Evolutionary conservation across 2,888 invertebrate species (phyloP), one percentile per base, ranked within the genome.

Genomic region (Rhingia campestris): DNA sequence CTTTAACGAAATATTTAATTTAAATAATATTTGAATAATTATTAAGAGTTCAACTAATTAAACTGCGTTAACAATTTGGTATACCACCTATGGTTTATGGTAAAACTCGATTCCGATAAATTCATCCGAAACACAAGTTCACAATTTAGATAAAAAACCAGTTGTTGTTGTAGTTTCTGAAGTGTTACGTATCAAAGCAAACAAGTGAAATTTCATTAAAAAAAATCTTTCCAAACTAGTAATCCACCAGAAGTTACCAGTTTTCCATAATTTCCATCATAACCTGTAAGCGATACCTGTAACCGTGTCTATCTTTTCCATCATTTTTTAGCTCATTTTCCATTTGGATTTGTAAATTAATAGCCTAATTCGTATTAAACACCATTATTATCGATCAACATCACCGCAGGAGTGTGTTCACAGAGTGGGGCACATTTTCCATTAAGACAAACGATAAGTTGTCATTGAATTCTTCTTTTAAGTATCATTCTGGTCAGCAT

Each of bases 381-480:
- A 61, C 74, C 74, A 75, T 75, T 61, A 59, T 69, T 74, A 35
- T 74, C 41, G 43, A 12, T 37, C 43, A 41, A 61, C 45, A 45
- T 84, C 79, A 12, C 79, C 69, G 14, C 74, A 61, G 70, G 66
- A 59, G 47, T 70, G 33, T 74, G 43, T 80, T 63, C 69, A 56
- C 39, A 58, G 43, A 58, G 43, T 77, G 59, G 58, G 32, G 58
- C 51, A 22, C 9, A 39, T 54, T 32, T 54, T 58, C 53, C 66
- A 73, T 79, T 69, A 49, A 79, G 77, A 69, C 73, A 63, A 73
- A 82, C 53, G 63, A 67, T 63, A 72, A 61, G 33, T 64, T 39
- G 45, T 51, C 56, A 54, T 54, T 30, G 67, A 67, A 75, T 51
- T 58, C 66, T 33, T 43, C 45, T 32, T 58, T 67, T 32, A 14